Percentiles rank a stretch among this genome's conserved stretches.
Conservation (phyloP, 1,140 invertebrate species). For the Sinella curviseta region DNA sequence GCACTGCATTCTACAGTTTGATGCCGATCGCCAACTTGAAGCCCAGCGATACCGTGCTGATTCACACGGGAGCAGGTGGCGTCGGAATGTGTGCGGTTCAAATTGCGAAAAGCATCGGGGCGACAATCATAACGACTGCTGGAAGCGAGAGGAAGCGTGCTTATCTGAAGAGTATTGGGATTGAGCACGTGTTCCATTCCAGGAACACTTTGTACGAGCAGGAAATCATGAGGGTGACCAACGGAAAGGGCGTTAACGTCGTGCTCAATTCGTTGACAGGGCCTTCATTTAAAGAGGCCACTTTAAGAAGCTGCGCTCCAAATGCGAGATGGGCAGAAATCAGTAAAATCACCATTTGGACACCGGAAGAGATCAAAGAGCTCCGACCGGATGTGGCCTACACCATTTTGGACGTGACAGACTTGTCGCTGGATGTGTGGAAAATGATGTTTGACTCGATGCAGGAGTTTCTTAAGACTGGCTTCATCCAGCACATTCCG, state of each 20-base stretch:
- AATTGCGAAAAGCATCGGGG: conserved; percentile 57
- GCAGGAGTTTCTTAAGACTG: background rate
- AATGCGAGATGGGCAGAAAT: conserved; percentile 40
- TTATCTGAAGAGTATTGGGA: conserved; percentile 9
- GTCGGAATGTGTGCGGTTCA: conserved; percentile 64
- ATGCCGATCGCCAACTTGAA: conserved; percentile 45
- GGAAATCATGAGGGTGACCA: conserved; percentile 17
- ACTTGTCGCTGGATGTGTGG: background rate
- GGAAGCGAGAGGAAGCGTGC: conserved; percentile 27
- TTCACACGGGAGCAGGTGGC: conserved; percentile 66
- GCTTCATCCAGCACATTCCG: background rate
- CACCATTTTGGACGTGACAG: conserved; percentile 27
- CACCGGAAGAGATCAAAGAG: conserved; percentile 6
- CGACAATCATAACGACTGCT: conserved; percentile 27
- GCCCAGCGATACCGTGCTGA: conserved; percentile 59
- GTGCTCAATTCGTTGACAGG: conserved; percentile 42
- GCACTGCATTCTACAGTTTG: conserved; percentile 11
- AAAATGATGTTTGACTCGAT: background rate
- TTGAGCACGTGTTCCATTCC: conserved; percentile 30
- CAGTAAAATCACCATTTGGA: conserved; percentile 39
- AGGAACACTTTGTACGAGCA: conserved; percentile 30
- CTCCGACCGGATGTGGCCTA: conserved; percentile 37
- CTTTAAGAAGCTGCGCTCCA: background rate
- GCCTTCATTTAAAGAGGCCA: conserved; percentile 32
- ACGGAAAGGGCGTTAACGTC: conserved; percentile 30